Evolutionary conservation across 2,888 invertebrate genomes (phyloP).

Genomic region (Chrysolina americana): DNA sequence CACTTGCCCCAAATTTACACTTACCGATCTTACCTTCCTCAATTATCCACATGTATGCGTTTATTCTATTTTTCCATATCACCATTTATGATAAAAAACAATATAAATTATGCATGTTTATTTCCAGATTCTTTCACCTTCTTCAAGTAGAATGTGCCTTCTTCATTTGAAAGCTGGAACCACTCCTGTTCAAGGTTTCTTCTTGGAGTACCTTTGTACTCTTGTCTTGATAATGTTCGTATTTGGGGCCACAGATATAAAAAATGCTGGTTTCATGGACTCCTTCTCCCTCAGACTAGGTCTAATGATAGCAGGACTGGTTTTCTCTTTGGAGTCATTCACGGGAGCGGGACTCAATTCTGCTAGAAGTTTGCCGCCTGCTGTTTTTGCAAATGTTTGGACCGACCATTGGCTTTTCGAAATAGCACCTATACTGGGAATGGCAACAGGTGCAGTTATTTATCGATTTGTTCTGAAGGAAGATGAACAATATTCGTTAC

Average conservation of each 20-base stretch:
- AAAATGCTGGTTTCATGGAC: conserved; percentile 33
- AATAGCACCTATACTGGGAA: conserved; percentile 42
- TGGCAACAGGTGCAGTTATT: conserved; percentile 32
- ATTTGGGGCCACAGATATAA: conserved; percentile 34
- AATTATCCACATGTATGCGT: no score
- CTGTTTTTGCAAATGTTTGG: conserved; percentile 38
- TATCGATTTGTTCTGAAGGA: conserved; percentile 42
- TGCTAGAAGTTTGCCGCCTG: conserved; percentile 46
- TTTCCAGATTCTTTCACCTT: conserved; percentile 22
- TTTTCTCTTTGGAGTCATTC: conserved; percentile 34
- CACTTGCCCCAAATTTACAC: no score
- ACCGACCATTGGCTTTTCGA: conserved; percentile 44
- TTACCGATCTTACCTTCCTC: no score
- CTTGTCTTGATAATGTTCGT: conserved; percentile 39
- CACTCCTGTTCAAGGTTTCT: conserved; percentile 40
- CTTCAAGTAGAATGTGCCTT: conserved; percentile 31
- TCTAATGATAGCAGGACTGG: conserved; percentile 33
- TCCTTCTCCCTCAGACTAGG: conserved; percentile 40
- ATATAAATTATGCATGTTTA: conserved; percentile 3
- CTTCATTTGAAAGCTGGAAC: conserved; percentile 28
- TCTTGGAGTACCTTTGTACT: conserved; percentile 36
- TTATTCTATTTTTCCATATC: no score
- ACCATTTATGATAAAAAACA: no score
- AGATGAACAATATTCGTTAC: conserved; percentile 34
- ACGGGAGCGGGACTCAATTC: conserved; percentile 48